Evolutionary conservation across 2,797 vertebrate species (phyloP), one percentile per base, ranked within the genome.

Genomic region (Etheostoma perlongum): DNA sequence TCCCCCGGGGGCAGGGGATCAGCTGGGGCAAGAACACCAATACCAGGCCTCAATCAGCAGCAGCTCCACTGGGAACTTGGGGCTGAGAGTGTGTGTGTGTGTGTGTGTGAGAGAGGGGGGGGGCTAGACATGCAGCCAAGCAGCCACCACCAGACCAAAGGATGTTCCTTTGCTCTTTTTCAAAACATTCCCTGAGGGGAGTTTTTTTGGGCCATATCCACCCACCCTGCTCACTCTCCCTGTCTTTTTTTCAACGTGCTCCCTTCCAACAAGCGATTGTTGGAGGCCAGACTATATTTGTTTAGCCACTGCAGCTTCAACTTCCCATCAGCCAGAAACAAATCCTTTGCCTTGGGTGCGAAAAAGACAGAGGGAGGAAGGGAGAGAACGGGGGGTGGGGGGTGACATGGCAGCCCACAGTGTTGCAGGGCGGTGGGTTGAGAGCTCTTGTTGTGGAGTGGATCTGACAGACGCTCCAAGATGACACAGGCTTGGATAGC

Each of bases 251-350:
- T 19, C 16, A 23, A 40, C 52, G 36, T 59, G 57, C 65, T 30
- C 27, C 72, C 83, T 82, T 72, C 54, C 76, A 76, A 83, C 57
- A 82, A 90, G 88, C 61, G 51, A 84, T 86, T 84, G 86, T 90
- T 84, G 88, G 83, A 76, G 83, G 83, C 88, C 85, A 93, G 94
- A 95, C 92, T 93, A 91, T 87, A 94, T 94, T 94, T 92, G 87
- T 64, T 91, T 93, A 88, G 91, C 89, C 77, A 68, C 79, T 85
- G 86, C 90, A 83, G 88, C 81, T 89, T 88, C 84, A 87, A 90
- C 87, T 89, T 89, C 83, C 85, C 89, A 85, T 91, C 91, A 89
- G 85, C 91, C 86, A 83, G 85, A 85, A 90, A 90, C 84, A 93
- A 92, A 89, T 84, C 84, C 80, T 72, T 79, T 78, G 90, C 90